Conservation (phyloP, 2,113 vertebrate genomes). For the Panthera tigris region DNA sequence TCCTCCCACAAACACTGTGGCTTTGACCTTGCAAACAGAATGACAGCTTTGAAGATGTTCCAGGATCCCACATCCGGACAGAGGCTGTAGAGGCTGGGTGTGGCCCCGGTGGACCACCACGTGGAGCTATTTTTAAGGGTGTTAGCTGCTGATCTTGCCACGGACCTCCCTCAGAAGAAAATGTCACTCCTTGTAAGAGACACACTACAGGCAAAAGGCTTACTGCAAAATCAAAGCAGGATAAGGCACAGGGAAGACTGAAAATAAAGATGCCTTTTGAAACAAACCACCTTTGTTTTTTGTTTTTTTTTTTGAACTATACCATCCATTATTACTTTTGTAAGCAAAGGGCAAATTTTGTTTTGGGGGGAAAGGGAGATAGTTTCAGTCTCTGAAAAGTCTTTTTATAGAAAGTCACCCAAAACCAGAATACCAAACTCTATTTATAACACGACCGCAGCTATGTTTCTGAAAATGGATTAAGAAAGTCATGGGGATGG, state of each 20-base stretch:
- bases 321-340: background rate
- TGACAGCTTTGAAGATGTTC: background rate
- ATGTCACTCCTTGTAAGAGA: background rate
- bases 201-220: background rate
- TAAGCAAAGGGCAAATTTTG: background rate
- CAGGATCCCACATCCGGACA: background rate
- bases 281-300: background rate
- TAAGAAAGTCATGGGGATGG: background rate
- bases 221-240: background rate
- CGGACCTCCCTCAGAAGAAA: background rate
- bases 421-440: slow-evolving; percentile 29
- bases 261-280: slow-evolving; percentile 18
- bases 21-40: background rate
- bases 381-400: slow-evolving; percentile 12
- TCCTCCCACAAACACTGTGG: background rate
- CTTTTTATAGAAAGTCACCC: slow-evolving; percentile 29
- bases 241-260: background rate
- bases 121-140: slow-evolving; percentile 47
- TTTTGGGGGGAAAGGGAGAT: background rate
- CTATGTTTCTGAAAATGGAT: background rate
- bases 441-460: background rate
- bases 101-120: rapidly evolving
- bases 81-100: background rate
- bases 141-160: background rate
- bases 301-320: background rate